Evolutionary conservation across 2,113 vertebrate genomes (phyloP), one percentile per base, ranked within the genome.

Genomic region (Podarcis raffonei): DNA sequence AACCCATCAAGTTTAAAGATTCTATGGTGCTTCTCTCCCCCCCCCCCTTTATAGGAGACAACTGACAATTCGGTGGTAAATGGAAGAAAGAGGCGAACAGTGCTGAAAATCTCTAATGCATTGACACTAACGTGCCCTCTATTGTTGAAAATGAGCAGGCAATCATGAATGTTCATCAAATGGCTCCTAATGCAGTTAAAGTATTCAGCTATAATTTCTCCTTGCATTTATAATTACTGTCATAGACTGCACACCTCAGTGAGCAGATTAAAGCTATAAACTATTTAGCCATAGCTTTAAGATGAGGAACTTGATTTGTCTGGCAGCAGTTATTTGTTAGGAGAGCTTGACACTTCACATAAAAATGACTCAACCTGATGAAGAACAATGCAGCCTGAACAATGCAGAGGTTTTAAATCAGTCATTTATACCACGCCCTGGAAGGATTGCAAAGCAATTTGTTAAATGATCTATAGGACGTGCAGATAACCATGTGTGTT

Each of bases 161-260:
- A 97, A 98, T 98, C 98, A 97, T 98, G 96, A 98, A 98, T 98
- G 98, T 98, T 99, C 99, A 99, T 99, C 98, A 98, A 97, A 99
- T 98, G 97, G 97, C 98, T 98, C 98, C 98, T 99, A 99, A 99
- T 99, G 99, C 98, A 98, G 98, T 99, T 98, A 98, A 98, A 98
- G 98, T 98, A 98, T 99, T 99, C 99, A 97, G 98, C 98, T 98
- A 98, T 99, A 99, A 99, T 99, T 99, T 98, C 98, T 98, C 97
- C 98, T 98, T 98, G 99, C 99, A 99, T 99, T 99, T 99, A 99
- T 99, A 99, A 99, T 99, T 99, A 99, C 98, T 99, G 98, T 99
- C 98, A 99, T 98, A 98, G 98, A 98, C 98, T 98, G 98, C 98
- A 99, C 99, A 99, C 99, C 99, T 99, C 99, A 98, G 97, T 98